These are phyloP conservation scores for Eugnorisma glareosa DNA, from an alignment of 2,888 invertebrate species.

Conservation along the genomic window DNA sequence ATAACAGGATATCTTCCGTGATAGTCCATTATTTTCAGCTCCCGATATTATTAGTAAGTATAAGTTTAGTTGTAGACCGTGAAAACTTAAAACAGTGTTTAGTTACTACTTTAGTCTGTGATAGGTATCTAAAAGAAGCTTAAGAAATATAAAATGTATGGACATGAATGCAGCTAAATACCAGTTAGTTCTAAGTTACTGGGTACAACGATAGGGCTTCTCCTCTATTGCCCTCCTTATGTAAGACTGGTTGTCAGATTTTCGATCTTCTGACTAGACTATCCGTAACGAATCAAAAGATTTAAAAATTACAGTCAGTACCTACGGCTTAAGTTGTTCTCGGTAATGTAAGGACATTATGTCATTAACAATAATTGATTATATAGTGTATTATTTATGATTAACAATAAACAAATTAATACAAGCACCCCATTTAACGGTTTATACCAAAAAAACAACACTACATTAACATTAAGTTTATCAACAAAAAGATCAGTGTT, in stretches of 20 bases:
- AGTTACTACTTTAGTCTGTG: no score
- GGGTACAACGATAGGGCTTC: neutral
- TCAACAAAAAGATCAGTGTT: slow-evolving; percentile 59
- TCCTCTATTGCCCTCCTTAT: no score
- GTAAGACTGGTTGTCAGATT: neutral
- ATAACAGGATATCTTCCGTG: no score
- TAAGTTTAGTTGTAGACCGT: no score
- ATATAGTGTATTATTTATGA: no score
- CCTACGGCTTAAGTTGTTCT: neutral
- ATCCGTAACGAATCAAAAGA: neutral
- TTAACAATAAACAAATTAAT: neutral
- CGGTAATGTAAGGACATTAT: neutral
- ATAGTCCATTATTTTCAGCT: no score
- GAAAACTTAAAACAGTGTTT: no score
- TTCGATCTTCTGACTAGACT: neutral
- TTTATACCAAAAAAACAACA: slow-evolving; percentile 25
- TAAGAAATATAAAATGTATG: no score
- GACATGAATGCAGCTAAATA: no score
- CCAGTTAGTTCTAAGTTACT: no score
- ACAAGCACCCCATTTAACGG: neutral
- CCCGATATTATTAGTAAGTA: no score
- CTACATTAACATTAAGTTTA: slow-evolving; percentile 29
- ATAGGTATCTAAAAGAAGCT: no score
- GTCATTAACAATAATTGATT: neutral
- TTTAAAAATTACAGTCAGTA: neutral